phyloP scores from a whole-genome alignment of 2,113 vertebrate genomes.

The Thalassoma bifasciatum region DNA sequence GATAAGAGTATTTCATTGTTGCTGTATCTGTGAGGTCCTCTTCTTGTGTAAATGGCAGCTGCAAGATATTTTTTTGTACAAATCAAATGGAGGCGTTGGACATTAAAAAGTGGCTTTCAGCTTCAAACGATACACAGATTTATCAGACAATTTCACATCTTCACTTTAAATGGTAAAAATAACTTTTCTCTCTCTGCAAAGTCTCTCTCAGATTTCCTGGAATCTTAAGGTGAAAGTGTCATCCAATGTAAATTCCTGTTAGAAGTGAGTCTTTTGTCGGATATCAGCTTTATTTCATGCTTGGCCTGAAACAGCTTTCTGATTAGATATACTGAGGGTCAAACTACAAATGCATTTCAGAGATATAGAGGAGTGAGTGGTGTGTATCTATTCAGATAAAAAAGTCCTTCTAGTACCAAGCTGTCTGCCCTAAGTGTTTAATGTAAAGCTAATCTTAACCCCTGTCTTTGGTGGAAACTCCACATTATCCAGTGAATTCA shows the following conservation, averaged over 20 bases:
- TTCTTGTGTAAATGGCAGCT: conserved; percentile 37
- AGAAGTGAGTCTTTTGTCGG: conserved; percentile 54
- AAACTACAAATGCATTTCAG: conserved; percentile 64
- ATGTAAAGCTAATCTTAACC: conserved; percentile 42
- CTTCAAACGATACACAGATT: conserved; percentile 42
- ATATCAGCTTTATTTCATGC: conserved; percentile 70
- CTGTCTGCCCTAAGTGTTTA: conserved; percentile 47
- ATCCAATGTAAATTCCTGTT: conserved; percentile 42
- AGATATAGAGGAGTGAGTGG: conserved; percentile 32
- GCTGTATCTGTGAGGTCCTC: conserved; percentile 51
- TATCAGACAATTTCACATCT: conserved; percentile 51
- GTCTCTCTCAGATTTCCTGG: conserved; percentile 37
- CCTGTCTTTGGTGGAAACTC: conserved; percentile 33
- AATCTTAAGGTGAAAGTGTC: conserved; percentile 41
- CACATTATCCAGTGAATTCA: conserved; percentile 18
- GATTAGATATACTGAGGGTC: conserved; percentile 62
- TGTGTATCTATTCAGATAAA: conserved; percentile 40
- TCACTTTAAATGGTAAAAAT: conserved; percentile 38
- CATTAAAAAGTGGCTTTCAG: conserved; percentile 31
- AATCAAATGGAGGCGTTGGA: conserved; percentile 45
- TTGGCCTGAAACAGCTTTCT: conserved; percentile 31
- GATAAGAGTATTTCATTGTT: conserved; percentile 46
- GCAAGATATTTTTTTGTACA: conserved; percentile 33
- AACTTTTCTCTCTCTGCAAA: conserved; percentile 39
- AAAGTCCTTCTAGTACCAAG: conserved; percentile 26